These are phyloP conservation scores for Ectropis crepuscularia DNA, from an alignment of 2,888 invertebrate species.

Conservation along the genomic window DNA sequence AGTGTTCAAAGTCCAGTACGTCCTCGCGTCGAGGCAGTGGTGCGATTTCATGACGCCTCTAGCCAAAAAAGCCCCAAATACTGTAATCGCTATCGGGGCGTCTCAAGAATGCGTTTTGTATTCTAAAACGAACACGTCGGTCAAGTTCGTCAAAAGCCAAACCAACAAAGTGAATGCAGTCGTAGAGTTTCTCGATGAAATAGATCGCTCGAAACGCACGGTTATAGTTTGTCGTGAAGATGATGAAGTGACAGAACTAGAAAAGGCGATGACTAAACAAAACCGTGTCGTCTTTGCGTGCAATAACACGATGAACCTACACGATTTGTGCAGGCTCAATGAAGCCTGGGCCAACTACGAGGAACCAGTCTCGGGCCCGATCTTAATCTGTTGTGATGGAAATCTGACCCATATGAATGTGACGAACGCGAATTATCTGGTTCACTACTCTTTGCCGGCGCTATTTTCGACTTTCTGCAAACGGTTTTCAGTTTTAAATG, in stretches of 20 bases:
- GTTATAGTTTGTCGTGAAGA: constrained; percentile 86
- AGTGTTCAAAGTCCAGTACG: constrained; percentile 82
- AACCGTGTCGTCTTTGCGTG: constrained; percentile 61
- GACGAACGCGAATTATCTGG: constrained; percentile 86
- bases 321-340: constrained; percentile 68
- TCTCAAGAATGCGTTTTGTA: constrained; percentile 91
- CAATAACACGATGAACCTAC: constrained; percentile 67
- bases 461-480: constrained; percentile 88
- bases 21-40: constrained; percentile 87
- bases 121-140: constrained; percentile 78
- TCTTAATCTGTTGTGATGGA: constrained; percentile 89
- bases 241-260: constrained; percentile 81
- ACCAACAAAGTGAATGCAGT: constrained; percentile 73
- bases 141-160: constrained; percentile 63
- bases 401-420: constrained; percentile 86
- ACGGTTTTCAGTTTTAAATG: constrained; percentile 87
- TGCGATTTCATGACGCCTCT: constrained; percentile 84
- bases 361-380: constrained; percentile 71
- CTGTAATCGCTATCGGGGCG: constrained; percentile 88
- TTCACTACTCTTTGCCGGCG: constrained; percentile 89
- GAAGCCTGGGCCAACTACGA: constrained; percentile 67
- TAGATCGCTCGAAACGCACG: constrained; percentile 77
- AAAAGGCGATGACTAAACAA: constrained; percentile 50
- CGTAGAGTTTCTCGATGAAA: constrained; percentile 76
- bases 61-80: constrained; percentile 81